These are phyloP conservation scores for Dasysyrphus tricinctus DNA, from an alignment of 2,888 invertebrate genomes.

Conservation along the genomic window DNA sequence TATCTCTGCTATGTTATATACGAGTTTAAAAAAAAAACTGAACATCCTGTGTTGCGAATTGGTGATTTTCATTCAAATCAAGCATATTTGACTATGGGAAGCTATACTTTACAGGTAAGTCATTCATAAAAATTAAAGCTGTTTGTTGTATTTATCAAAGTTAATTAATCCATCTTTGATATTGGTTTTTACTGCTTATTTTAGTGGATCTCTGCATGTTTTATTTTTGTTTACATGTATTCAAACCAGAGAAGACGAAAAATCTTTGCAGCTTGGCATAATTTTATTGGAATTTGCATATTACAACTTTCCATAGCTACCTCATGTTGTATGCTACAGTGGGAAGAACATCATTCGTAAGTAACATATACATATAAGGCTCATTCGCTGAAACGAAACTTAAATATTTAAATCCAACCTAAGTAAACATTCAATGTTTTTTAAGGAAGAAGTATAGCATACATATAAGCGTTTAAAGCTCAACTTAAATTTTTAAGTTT, in stretches of 20 bases:
- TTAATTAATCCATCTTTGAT: too few relatives aligned
- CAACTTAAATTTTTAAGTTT: too few relatives aligned
- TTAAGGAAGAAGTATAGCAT: too few relatives aligned
- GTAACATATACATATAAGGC: neutral
- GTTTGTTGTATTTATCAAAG: too few relatives aligned
- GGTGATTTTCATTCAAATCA: conserved; percentile 12
- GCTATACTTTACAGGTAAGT: conserved; percentile 7
- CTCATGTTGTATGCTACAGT: conserved; percentile 25
- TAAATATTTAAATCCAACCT: too few relatives aligned
- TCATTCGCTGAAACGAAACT: too few relatives aligned
- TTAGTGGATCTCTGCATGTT: conserved; percentile 5
- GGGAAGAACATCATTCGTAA: conserved; percentile 31
- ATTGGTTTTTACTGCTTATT: neutral
- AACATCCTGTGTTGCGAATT: neutral
- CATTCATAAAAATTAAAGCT: too few relatives aligned
- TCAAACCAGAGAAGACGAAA: conserved; percentile 32
- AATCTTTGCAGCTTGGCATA: conserved; percentile 24
- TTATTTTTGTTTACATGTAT: conserved; percentile 34
- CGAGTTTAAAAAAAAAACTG: neutral
- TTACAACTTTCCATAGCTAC: conserved; percentile 39
- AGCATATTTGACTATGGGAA: conserved; percentile 16
- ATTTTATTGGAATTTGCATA: conserved; percentile 30
- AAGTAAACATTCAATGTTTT: too few relatives aligned
- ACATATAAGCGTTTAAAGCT: too few relatives aligned
- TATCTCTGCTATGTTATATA: conserved; percentile 12